Percentiles rank a stretch among this genome's conserved stretches.
Evolutionary conservation across 1,140 invertebrate species (phyloP).

Genomic region (Dendroctonus ponderosae): DNA sequence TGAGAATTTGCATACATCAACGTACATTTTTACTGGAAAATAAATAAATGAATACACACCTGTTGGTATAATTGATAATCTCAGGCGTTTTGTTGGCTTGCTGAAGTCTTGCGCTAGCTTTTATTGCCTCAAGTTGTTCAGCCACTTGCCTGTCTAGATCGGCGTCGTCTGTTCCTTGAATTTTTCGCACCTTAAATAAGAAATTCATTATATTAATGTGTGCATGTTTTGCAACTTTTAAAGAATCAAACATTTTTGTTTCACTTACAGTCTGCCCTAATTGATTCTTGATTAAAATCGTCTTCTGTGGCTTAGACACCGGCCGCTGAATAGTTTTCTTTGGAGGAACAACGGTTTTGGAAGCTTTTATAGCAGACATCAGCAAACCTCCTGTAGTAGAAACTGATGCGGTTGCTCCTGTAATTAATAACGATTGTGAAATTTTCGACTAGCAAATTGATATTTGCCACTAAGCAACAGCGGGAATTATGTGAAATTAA

Average conservation of each 20-base stretch:
- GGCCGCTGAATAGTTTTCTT: conserved; percentile 6
- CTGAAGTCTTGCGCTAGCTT: conserved; percentile 37
- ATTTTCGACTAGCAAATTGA: no score
- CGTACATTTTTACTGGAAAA: no score
- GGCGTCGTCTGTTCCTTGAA: conserved; percentile 36
- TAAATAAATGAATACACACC: neutral
- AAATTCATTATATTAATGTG: neutral
- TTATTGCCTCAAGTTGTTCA: conserved; percentile 48
- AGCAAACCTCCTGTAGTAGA: conserved; percentile 7
- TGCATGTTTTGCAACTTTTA: no score
- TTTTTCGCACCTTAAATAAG: conserved; percentile 28
- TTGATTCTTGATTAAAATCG: conserved; percentile 37
- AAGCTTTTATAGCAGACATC: conserved; percentile 18
- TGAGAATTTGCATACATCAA: no score
- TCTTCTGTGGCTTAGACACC: conserved; percentile 50
- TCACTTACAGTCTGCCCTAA: conserved; percentile 26
- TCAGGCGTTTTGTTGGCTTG: conserved; percentile 25
- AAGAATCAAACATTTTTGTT: no score
- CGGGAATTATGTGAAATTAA: no score
- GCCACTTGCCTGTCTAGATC: conserved; percentile 46
- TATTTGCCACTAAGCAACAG: no score
- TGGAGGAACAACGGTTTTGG: conserved; percentile 6
- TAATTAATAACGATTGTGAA: no score
- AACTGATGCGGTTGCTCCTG: neutral
- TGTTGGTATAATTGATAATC: conserved; percentile 26